A percentile compares a stretch with the other conserved stretches of the same genome.
phyloP scores from a whole-genome alignment of 2,888 invertebrate genomes.

The Drosophila meridionalis region DNA sequence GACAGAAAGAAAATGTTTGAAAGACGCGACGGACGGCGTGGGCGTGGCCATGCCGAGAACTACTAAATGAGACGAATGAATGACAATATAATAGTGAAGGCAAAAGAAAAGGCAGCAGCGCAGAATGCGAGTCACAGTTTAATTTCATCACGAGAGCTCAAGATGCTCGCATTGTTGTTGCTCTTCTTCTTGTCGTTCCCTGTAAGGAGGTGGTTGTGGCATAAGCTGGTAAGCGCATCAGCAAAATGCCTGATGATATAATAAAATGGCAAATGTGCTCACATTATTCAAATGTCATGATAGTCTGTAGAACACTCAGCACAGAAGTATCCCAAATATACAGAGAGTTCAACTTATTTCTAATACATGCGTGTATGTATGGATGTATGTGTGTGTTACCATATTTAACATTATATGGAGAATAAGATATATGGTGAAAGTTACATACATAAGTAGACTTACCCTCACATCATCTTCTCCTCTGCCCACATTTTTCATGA shows the following conservation, averaged over 20 bases:
- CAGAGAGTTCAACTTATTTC: constrained; percentile 10
- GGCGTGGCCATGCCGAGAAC: constrained; percentile 29
- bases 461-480: neutral
- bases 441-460: constrained; percentile 7
- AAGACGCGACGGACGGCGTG: neutral
- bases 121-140: constrained; percentile 61
- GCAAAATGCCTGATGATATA: constrained; percentile 75
- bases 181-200: neutral
- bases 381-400: neutral
- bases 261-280: constrained; percentile 78
- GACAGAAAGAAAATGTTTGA: neutral
- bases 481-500: neutral
- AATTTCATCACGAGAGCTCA: constrained; percentile 67
- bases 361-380: neutral
- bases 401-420: constrained; percentile 7
- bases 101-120: constrained; percentile 59
- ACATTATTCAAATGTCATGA: constrained; percentile 79
- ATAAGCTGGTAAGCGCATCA: constrained; percentile 59
- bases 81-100: constrained; percentile 60
- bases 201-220: neutral
- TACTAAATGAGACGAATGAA: constrained; percentile 58
- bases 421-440: constrained; percentile 4
- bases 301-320: constrained; percentile 48
- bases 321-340: constrained; percentile 2
- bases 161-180: constrained; percentile 23